A percentile compares a stretch with the other conserved stretches of the same genome.
phyloP scores from a whole-genome alignment of 2,113 vertebrate species.

The Gasterosteus aculeatus region DNA sequence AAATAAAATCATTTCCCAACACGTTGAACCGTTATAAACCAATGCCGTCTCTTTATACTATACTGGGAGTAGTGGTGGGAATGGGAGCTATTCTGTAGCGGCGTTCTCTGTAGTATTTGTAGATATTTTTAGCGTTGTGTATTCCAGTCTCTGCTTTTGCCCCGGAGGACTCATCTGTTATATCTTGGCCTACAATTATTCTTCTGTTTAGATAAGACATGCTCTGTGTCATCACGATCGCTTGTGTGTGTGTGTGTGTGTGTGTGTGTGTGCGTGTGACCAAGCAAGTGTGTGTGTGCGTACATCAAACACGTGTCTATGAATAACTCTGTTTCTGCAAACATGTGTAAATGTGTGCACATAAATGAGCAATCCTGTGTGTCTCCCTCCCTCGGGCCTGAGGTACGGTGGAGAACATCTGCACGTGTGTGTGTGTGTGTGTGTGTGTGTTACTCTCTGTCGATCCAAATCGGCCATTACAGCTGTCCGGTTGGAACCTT shows the following conservation, averaged over 20 bases:
- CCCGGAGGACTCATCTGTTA: conserved; percentile 40
- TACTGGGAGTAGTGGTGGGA: neutral
- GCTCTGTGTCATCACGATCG: conserved; percentile 51
- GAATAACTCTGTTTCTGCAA: neutral
- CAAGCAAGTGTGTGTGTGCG: neutral
- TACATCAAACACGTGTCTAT: neutral
- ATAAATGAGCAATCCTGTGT: conserved; percentile 21
- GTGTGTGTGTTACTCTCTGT: conserved; percentile 14
- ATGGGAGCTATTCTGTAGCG: too few species aligned
- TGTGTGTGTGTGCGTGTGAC: neutral
- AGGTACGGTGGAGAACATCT: conserved; percentile 26
- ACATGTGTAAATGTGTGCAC: conserved; percentile 2
- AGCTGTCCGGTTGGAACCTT: neutral
- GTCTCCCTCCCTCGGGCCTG: conserved; percentile 15
- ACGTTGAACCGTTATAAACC: neutral
- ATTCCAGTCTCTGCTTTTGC: conserved; percentile 6
- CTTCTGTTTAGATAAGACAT: conserved; percentile 45
- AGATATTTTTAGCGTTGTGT: conserved; percentile 20
- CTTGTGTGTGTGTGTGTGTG: neutral
- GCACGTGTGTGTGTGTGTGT: neutral
- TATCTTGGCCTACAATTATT: conserved; percentile 26
- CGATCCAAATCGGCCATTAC: neutral
- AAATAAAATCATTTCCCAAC: neutral
- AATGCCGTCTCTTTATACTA: neutral
- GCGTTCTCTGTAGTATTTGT: neutral